Percentiles rank a stretch among this genome's conserved stretches.
Conservation (phyloP, 92 coral and sea anemone genomes). For the Bergia puertoricense region DNA sequence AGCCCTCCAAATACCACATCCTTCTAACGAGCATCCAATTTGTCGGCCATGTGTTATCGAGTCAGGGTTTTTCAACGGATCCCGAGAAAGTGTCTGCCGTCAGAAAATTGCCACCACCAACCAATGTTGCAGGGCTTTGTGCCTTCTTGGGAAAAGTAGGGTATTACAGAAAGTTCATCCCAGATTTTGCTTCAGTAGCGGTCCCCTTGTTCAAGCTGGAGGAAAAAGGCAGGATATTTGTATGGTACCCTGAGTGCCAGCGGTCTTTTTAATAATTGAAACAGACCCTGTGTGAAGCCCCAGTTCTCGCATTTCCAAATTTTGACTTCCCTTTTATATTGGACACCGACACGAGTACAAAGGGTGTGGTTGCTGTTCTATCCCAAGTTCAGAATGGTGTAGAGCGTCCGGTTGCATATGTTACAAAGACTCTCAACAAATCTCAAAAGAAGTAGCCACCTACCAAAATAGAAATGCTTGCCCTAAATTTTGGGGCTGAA, state of each 20-base stretch:
- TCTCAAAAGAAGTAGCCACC: conserved; percentile 2
- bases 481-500: neutral
- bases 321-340: no score
- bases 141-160: conserved; percentile 31
- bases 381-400: no score
- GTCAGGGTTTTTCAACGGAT: conserved; percentile 45
- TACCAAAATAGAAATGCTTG: no score
- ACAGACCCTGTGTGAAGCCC: neutral
- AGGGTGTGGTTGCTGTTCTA: no score
- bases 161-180: no score
- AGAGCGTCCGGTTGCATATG: conserved; percentile 40
- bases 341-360: no score
- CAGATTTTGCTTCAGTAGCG: no score
- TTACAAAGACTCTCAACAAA: conserved; percentile 33
- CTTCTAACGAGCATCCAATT: neutral
- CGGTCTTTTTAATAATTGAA: conserved; percentile 26
- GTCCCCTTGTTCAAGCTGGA: no score
- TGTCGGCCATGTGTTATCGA: no score
- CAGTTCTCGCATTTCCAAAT: no score
- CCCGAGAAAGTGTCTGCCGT: conserved; percentile 49
- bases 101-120: conserved; percentile 35
- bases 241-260: conserved; percentile 42
- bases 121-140: conserved; percentile 37
- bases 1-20: conserved; percentile 34
- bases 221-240: conserved; percentile 13